Evolutionary conservation across 53 echinoderm and acorn worm species (phyloP).

Genomic region (Hippasteria phrygiana): DNA sequence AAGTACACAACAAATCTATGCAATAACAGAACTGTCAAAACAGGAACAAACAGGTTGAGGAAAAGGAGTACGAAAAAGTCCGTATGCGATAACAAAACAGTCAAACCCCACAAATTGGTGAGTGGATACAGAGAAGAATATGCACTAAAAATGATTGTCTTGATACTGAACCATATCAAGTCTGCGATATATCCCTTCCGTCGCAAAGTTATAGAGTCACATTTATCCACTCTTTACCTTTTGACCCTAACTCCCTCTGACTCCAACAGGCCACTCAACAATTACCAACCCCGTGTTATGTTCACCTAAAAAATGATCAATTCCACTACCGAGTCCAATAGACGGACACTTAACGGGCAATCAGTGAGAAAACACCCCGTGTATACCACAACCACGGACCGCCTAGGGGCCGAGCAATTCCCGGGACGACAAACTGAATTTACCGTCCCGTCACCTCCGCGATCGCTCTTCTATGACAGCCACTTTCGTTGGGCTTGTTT

Average conservation of each 20-base stretch:
- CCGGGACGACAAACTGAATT: slow-evolving; percentile 36
- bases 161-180: too few relatives aligned
- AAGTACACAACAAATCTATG: too few relatives aligned
- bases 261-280: not conserved
- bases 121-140: too few relatives aligned
- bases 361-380: not conserved
- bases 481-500: slow-evolving; percentile 38
- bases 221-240: not conserved
- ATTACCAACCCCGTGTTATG: slow-evolving; percentile 2
- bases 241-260: not conserved
- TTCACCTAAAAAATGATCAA: not conserved
- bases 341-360: slow-evolving; percentile 30
- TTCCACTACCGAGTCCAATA: not conserved
- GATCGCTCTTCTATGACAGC: slow-evolving; percentile 1
- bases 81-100: too few relatives aligned
- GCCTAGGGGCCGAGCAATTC: slow-evolving; percentile 8
- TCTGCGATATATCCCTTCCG: too few relatives aligned
- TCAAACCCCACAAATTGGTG: too few relatives aligned
- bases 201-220: not conserved
- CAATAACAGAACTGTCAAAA: too few relatives aligned
- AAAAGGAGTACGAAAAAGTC: too few relatives aligned
- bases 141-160: too few relatives aligned
- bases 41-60: too few relatives aligned
- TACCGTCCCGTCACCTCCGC: slow-evolving; percentile 7
- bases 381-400: not conserved